phyloP scores from a whole-genome alignment of 2,797 vertebrate species.

The Xiphophorus birchmanni region DNA sequence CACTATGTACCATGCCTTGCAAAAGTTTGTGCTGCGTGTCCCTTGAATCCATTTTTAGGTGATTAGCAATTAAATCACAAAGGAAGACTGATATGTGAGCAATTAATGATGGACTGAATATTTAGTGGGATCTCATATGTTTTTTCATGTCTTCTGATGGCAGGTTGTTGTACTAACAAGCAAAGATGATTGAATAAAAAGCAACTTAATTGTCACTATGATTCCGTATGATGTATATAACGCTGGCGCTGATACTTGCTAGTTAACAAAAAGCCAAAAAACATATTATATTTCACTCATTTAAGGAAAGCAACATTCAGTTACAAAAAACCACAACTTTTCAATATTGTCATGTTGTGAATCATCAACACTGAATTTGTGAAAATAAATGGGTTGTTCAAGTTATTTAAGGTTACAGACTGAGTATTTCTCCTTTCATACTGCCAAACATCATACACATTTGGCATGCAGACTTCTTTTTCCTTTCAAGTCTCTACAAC shows the following conservation, averaged over 20 bases:
- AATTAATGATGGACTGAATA: neutral
- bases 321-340: neutral
- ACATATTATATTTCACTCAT: neutral
- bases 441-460: conserved; percentile 1
- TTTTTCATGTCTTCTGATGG: neutral
- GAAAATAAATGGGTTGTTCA: conserved; percentile 6
- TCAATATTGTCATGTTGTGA: neutral
- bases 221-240: neutral
- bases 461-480: conserved; percentile 19
- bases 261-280: neutral
- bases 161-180: neutral
- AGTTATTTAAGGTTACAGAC: neutral
- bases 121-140: neutral
- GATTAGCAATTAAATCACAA: neutral
- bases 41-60: neutral
- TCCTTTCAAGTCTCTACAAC: conserved; percentile 26
- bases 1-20: neutral
- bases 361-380: neutral
- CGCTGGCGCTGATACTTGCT: neutral
- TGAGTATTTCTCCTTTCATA: neutral
- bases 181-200: neutral
- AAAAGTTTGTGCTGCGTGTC: neutral
- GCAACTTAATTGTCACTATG: neutral
- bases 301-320: neutral
- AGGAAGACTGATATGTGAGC: neutral